Percentiles rank a stretch among this genome's conserved stretches.
Evolutionary conservation across 2,797 vertebrate species (phyloP).

Genomic region (Enteromius afrohamiltoni): DNA sequence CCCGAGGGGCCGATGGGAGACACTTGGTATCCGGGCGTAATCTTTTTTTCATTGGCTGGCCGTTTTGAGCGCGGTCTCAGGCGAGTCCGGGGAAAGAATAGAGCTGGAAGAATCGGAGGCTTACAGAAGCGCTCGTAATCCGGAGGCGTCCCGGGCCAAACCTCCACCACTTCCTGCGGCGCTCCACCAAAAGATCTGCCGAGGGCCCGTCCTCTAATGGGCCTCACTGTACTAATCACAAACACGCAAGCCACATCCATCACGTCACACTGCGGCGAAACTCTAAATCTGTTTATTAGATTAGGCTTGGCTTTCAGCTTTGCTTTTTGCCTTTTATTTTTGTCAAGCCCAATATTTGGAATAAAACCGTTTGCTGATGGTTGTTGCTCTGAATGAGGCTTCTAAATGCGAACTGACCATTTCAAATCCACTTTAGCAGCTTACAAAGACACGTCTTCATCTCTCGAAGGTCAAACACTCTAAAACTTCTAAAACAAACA

Average conservation of each 20-base stretch:
- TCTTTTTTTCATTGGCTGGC: constrained; percentile 72
- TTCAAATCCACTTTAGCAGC: constrained; percentile 71
- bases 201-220: constrained; percentile 54
- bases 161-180: constrained; percentile 67
- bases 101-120: constrained; percentile 64
- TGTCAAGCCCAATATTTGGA: constrained; percentile 76
- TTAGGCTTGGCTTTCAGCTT: constrained; percentile 80
- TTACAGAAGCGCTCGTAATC: constrained; percentile 67
- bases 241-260: constrained; percentile 67
- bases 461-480: constrained; percentile 72
- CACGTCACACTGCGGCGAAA: constrained; percentile 82
- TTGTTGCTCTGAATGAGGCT: constrained; percentile 75
- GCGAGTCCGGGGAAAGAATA: constrained; percentile 71
- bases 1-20: constrained; percentile 71
- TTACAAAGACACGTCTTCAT: constrained; percentile 71
- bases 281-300: constrained; percentile 87
- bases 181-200: constrained; percentile 59
- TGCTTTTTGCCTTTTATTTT: constrained; percentile 59
- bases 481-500: constrained; percentile 43
- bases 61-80: constrained; percentile 78
- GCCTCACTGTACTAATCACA: constrained; percentile 66
- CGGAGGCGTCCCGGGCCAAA: constrained; percentile 72
- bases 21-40: constrained; percentile 80
- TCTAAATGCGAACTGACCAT: constrained; percentile 69
- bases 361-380: constrained; percentile 77